Conservation (phyloP, 2,797 vertebrate genomes). For the Ctenopoma multispine region DNA sequence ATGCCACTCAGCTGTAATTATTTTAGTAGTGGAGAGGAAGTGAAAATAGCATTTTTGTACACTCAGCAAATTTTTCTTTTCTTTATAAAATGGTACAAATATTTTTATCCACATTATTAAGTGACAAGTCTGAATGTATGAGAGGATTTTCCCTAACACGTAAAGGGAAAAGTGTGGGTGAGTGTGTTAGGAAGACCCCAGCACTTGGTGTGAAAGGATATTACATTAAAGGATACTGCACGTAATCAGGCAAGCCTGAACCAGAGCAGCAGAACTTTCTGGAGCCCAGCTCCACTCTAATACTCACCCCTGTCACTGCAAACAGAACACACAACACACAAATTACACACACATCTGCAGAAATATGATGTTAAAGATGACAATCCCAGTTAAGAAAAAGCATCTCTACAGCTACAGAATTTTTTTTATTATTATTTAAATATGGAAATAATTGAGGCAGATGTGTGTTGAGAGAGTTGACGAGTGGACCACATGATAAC, state of each 20-base stretch:
- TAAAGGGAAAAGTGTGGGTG: conserved; percentile 60
- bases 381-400: neutral
- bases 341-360: conserved; percentile 32
- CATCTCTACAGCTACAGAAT: neutral
- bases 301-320: conserved; percentile 90
- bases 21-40: neutral
- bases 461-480: neutral
- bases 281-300: conserved; percentile 87
- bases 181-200: neutral
- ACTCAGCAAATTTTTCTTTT: too few relatives aligned
- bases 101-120: neutral
- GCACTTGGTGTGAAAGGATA: conserved; percentile 83
- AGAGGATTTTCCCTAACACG: conserved; percentile 50
- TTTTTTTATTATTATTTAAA: too few relatives aligned
- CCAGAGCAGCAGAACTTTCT: conserved; percentile 83
- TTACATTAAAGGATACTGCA: conserved; percentile 87
- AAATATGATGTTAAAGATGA: neutral
- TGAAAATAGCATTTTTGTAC: neutral
- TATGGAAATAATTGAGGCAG: neutral
- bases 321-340: conserved; percentile 78
- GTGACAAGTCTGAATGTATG: neutral
- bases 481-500: neutral
- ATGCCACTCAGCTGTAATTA: neutral
- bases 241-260: conserved; percentile 79
- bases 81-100: neutral